Evolutionary conservation across 2,797 vertebrate species (phyloP).

Genomic region (Coranthus polyacanthus): DNA sequence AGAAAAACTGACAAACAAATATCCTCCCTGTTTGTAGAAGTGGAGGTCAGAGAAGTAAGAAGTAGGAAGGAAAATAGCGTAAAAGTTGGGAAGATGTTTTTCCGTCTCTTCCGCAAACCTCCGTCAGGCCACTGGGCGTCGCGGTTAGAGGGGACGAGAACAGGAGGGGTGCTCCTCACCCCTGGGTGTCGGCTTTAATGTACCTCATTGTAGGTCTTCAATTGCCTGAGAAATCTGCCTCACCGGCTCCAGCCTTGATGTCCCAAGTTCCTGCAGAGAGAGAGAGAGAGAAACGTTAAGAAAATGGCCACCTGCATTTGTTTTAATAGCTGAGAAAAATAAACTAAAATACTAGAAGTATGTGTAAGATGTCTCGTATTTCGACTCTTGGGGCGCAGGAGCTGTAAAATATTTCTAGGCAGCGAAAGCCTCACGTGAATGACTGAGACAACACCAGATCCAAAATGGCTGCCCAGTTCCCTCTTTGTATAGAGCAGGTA

Average conservation of each 20-base stretch:
- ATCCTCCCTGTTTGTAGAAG: conserved; percentile 18
- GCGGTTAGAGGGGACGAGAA: conserved; percentile 15
- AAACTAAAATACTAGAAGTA: too few species aligned
- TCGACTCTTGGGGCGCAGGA: too few species aligned
- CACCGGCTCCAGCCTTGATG: conserved; percentile 76
- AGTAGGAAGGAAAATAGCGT: conserved; percentile 7
- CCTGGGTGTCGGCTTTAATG: conserved; percentile 29
- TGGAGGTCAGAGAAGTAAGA: not conserved
- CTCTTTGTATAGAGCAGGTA: too few species aligned
- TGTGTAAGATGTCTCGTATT: too few species aligned
- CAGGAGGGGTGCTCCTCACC: conserved; percentile 26
- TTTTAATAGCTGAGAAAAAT: too few species aligned
- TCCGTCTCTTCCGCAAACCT: conserved; percentile 27
- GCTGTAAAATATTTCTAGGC: too few species aligned
- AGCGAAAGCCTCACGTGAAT: too few species aligned
- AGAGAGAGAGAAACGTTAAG: not conserved
- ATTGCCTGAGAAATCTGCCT: conserved; percentile 81
- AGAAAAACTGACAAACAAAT: not conserved
- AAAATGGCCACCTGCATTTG: too few species aligned
- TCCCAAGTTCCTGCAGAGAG: conserved; percentile 81
- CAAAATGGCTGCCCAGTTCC: too few species aligned
- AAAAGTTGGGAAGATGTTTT: conserved; percentile 27
- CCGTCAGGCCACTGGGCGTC: conserved; percentile 45
- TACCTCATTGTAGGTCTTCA: conserved; percentile 61
- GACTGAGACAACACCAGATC: too few species aligned